Base-by-base conservation (phyloP, 2,888 invertebrate genomes). In the Falcaria lacertinaria region DNA sequence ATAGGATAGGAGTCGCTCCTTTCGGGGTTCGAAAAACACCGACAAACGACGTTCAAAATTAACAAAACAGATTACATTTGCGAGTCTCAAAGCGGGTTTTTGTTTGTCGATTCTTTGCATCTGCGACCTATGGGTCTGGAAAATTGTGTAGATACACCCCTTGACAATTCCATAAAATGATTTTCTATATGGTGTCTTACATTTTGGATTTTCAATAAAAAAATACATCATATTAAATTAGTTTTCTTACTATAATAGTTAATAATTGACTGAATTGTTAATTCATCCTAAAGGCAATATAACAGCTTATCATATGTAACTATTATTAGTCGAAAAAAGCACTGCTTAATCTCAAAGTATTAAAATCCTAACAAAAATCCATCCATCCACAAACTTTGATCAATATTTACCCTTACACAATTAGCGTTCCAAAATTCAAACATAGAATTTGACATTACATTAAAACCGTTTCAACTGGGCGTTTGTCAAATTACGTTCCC, bases 31-130 rank as follows among this genome's bases (percentile, higher is more conserved):
- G 75, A 70, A 79, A 80, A 78, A 80, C 74, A 60, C 65, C 69
- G 73, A 63, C 74, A 74, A 72, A 77, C 75, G 72, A 65, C 65
- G 69, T 66, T 74, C 68, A 63, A 77, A 86, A 86, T 86, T 87
- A 87, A 87, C 86, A 86, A 87, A 87, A 86, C 82, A 82, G 83
- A 87, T 87, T 86, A 86, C 81, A 74, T 77, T 80, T 67, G 73
- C 65, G 63, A 65, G 60, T 73, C 57, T 77, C 79, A 84, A 84
- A 80, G 82, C 68, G 66, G 68, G 65, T 48, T 60, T 63, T 79
- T 82, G 80, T 84, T 81, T 81, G 73, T 64, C 69, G 60, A 84
- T 85, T 83, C 80, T 86, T 82, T 79, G 70, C 75, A 74, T 78
- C 80, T 83, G 69, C 69, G 63, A 62, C 53, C n/a, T 69, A 58